These are phyloP conservation scores for Esperia sulphurella DNA, from an alignment of 2,888 invertebrate genomes.

Conservation along the genomic window DNA sequence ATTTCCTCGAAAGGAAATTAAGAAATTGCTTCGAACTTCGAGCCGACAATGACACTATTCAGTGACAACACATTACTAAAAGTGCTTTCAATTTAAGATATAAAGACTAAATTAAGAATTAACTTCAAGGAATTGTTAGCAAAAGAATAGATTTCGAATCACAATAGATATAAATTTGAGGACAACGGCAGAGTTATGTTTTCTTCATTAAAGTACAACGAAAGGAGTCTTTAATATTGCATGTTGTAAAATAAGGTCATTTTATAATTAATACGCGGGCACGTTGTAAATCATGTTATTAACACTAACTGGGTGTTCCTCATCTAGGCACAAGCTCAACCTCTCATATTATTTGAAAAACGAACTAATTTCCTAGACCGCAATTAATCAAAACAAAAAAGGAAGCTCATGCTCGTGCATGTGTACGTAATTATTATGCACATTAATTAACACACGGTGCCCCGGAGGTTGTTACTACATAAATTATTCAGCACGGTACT, in stretches of 20 bases:
- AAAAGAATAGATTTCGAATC: background rate
- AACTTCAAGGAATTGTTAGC: background rate
- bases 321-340: background rate
- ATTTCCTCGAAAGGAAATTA: slow-evolving; percentile 66
- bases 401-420: slow-evolving; percentile 72
- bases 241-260: background rate
- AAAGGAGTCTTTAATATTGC: too few species aligned
- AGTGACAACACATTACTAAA: slow-evolving; percentile 14
- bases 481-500: slow-evolving; percentile 50
- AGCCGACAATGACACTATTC: slow-evolving; percentile 39
- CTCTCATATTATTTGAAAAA: slow-evolving; percentile 41
- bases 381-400: slow-evolving; percentile 76
- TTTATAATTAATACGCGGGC: too few species aligned
- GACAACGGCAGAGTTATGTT: too few species aligned
- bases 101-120: background rate
- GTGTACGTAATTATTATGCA: slow-evolving; percentile 72
- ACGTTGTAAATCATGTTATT: background rate
- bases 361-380: slow-evolving; percentile 59
- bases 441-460: slow-evolving; percentile 67
- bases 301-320: slow-evolving; percentile 13
- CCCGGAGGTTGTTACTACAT: slow-evolving; percentile 48
- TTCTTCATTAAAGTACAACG: too few species aligned
- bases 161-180: background rate
- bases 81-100: slow-evolving; percentile 10
- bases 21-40: slow-evolving; percentile 41